Conservation (phyloP, 2,113 vertebrate species). For the Mionectes macconnelli region DNA sequence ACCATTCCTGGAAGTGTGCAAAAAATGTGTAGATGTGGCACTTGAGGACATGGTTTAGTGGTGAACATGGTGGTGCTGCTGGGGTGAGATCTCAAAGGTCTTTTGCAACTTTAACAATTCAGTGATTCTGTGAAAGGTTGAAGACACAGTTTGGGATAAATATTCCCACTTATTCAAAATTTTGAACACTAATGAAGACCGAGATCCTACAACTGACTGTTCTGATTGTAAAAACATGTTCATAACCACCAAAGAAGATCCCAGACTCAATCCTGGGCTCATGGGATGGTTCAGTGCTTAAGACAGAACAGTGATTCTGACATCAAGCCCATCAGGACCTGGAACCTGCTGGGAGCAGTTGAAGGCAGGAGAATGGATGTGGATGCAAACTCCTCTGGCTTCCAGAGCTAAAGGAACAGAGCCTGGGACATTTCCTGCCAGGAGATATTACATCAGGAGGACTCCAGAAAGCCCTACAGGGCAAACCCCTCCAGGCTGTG, state of each 20-base stretch:
- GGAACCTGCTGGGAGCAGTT: background rate
- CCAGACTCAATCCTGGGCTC: background rate
- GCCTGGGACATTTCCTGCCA: background rate
- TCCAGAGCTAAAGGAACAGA: background rate
- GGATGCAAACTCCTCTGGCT: background rate
- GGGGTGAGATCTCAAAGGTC: background rate
- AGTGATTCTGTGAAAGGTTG: background rate
- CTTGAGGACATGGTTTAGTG: background rate
- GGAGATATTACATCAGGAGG: background rate
- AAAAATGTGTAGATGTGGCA: background rate
- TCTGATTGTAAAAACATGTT: background rate
- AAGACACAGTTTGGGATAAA: background rate
- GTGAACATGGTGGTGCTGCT: background rate
- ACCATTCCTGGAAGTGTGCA: background rate
- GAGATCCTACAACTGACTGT: background rate
- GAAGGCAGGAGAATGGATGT: background rate
- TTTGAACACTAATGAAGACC: background rate
- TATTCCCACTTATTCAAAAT: background rate
- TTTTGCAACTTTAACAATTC: background rate
- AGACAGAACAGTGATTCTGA: background rate
- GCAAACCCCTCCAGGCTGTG: background rate
- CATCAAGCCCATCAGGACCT: background rate
- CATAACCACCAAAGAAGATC: background rate
- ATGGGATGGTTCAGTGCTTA: background rate
- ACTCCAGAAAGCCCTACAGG: background rate